Evolutionary conservation across 2,797 vertebrate genomes (phyloP).

Genomic region (Falco naumanni): DNA sequence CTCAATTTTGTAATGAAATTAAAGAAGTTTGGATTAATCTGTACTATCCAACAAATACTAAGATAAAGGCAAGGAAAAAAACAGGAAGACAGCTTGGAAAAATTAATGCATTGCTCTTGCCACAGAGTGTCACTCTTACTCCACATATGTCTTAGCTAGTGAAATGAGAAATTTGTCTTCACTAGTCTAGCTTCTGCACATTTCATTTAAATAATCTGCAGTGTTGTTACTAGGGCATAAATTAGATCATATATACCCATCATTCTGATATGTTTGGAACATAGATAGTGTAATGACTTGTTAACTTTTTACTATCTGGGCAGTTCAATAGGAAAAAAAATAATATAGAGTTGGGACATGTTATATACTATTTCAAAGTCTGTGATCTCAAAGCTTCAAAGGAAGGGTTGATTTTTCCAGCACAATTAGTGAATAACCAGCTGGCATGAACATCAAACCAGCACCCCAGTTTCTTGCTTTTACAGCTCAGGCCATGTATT

Average conservation of each 20-base stretch:
- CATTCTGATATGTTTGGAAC: neutral
- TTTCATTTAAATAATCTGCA: neutral
- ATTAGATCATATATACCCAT: neutral
- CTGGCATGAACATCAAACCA: neutral
- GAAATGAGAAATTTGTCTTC: neutral
- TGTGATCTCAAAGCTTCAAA: neutral
- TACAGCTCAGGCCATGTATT: neutral
- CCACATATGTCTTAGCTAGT: neutral
- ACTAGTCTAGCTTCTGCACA: neutral
- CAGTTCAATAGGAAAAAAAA: neutral
- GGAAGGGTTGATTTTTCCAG: neutral
- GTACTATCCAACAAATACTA: neutral
- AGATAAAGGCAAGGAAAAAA: neutral
- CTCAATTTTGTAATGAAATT: neutral
- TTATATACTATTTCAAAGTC: neutral
- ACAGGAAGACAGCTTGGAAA: neutral
- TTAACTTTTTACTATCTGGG: neutral
- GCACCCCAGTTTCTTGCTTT: neutral
- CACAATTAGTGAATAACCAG: neutral
- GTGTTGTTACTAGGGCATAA: neutral
- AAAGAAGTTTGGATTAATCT: neutral
- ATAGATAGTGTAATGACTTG: neutral
- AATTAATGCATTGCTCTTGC: constrained; percentile 34
- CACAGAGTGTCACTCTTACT: constrained; percentile 71
- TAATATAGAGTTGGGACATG: neutral